phyloP scores from a whole-genome alignment of 1,140 invertebrate species.

The Lepidurus apus region DNA sequence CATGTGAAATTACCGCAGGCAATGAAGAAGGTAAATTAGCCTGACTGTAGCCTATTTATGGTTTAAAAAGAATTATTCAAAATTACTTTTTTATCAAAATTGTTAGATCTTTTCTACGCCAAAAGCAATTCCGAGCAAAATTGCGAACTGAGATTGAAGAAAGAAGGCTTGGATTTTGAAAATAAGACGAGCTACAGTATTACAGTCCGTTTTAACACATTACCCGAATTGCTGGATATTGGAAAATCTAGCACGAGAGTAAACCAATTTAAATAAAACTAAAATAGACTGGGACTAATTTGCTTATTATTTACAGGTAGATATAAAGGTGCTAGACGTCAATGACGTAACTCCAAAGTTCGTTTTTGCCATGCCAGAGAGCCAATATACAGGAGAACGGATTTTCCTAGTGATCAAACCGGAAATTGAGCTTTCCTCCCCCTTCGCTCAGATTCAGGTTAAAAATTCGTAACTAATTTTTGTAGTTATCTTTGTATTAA shows the following conservation, averaged over 20 bases:
- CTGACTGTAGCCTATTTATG: slow-evolving; percentile 13
- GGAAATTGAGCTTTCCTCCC: slow-evolving; percentile 60
- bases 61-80: slow-evolving; percentile 31
- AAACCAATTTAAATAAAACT: background rate
- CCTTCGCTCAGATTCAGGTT: slow-evolving; percentile 66
- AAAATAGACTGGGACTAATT: background rate
- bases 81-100: slow-evolving; percentile 25
- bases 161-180: slow-evolving; percentile 67
- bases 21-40: slow-evolving; percentile 54
- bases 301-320: slow-evolving; percentile 50
- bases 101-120: slow-evolving; percentile 62
- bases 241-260: slow-evolving; percentile 26
- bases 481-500: background rate
- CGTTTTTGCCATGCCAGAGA: slow-evolving; percentile 56
- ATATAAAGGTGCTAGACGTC: slow-evolving; percentile 73
- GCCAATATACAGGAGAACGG: slow-evolving; percentile 46
- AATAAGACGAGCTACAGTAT: slow-evolving; percentile 62
- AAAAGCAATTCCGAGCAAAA: slow-evolving; percentile 68
- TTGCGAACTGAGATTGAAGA: slow-evolving; percentile 65
- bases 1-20: slow-evolving; percentile 64
- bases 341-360: slow-evolving; percentile 83
- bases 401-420: slow-evolving; percentile 67
- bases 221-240: background rate
- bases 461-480: slow-evolving; percentile 30
- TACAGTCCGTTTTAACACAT: slow-evolving; percentile 31